Evolutionary conservation across 1,140 invertebrate genomes (phyloP).

Genomic region (Pantala flavescens): DNA sequence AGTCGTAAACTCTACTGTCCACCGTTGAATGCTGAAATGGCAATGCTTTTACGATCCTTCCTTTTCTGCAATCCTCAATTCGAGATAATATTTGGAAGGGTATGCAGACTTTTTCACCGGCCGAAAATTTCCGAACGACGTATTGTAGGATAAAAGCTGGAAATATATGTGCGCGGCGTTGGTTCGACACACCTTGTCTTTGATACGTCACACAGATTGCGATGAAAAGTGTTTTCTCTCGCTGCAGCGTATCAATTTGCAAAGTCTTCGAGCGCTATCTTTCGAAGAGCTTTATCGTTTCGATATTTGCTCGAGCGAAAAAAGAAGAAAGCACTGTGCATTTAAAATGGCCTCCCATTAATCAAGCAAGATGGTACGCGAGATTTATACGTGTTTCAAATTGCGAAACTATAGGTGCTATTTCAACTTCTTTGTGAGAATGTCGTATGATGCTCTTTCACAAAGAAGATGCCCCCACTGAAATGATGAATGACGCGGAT

Average conservation of each 20-base stretch:
- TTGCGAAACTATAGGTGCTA: too few species aligned
- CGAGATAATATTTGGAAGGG: too few species aligned
- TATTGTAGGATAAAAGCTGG: background rate
- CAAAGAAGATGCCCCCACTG: too few species aligned
- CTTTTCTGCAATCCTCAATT: too few species aligned
- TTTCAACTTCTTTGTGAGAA: too few species aligned
- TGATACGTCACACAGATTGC: background rate
- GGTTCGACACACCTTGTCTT: constrained; percentile 4
- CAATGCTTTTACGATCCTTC: too few species aligned
- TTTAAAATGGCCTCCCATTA: background rate
- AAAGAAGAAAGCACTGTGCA: background rate
- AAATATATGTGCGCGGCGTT: background rate
- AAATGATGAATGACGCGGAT: too few species aligned
- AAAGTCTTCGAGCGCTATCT: background rate
- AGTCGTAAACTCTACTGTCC: too few species aligned
- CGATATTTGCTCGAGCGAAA: background rate
- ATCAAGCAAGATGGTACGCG: background rate
- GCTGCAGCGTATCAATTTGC: background rate
- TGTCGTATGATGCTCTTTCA: too few species aligned
- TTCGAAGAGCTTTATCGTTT: background rate
- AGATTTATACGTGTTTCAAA: too few species aligned
- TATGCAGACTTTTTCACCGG: background rate
- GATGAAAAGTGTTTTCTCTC: background rate
- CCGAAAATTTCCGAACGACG: background rate
- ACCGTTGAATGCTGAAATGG: too few species aligned